Percentiles rank a stretch among this genome's conserved stretches.
These are phyloP conservation scores for Rhabdomys pumilio DNA, from an alignment of 2,797 vertebrate genomes.

Conservation along the genomic window DNA sequence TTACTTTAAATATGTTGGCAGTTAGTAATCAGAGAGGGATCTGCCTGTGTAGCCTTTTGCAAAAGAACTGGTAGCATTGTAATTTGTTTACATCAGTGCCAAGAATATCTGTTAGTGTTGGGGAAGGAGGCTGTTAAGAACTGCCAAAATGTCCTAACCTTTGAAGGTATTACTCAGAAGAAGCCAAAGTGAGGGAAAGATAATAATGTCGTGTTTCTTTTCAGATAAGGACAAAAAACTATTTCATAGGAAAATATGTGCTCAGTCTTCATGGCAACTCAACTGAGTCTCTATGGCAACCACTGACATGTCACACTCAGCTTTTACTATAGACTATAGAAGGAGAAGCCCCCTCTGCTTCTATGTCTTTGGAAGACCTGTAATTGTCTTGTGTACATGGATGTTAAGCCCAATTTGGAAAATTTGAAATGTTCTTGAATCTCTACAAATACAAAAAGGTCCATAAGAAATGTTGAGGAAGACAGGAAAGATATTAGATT, in stretches of 20 bases:
- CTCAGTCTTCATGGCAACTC: background rate
- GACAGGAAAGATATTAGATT: slow-evolving; percentile 1
- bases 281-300: background rate
- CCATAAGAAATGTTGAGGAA: background rate
- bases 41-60: background rate
- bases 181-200: background rate
- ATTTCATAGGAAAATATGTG: background rate
- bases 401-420: background rate
- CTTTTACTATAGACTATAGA: slow-evolving; percentile 48
- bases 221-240: background rate
- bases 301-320: background rate
- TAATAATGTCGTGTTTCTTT: background rate
- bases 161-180: slow-evolving; percentile 1
- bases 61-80: background rate
- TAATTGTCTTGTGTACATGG: background rate
- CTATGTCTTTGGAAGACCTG: background rate
- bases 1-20: slow-evolving; percentile 58
- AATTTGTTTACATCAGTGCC: background rate
- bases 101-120: background rate
- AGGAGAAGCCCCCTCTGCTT: background rate
- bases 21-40: background rate
- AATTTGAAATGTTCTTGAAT: background rate
- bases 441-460: background rate
- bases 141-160: background rate
- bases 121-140: background rate